Base-by-base conservation (phyloP, 2,888 invertebrate genomes). In the Ctenicera cuprea region DNA sequence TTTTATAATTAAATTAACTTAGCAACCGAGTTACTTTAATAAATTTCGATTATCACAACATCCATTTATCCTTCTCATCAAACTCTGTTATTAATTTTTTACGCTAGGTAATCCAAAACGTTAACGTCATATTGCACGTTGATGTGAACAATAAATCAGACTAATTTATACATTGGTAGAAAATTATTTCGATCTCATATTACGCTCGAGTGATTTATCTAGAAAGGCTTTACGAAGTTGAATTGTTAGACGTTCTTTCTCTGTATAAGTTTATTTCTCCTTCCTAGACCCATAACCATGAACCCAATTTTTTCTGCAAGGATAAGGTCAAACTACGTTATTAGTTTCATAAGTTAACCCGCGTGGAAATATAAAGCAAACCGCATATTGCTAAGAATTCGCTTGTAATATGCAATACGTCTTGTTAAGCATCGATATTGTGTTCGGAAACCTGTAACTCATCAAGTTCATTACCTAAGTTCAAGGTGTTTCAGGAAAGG, bases 381-480 rank as follows among this genome's bases (percentile, higher is more conserved):
- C 67, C 67, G 59, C 67, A 54, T 45, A 63, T 26, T 45, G 38
- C 30, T 18, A 63, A 63, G 63, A 48, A 64, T 67, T 67, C 54
- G 67, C 67, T 57, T 67, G 67, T 67, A 67, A 67, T 57, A 67
- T 67, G 67, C 67, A 67, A 67, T 67, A 67, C 54, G 26, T 67
- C 67, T 57, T 57, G 67, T 67, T 67, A 67, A 59, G 38, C 26
- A 67, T 67, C 69, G 69, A 69, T 69, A 69, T 69, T 69, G 62
- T 62, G 48, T 61, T 69, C 50, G 61, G 41, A 66, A 69, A 61
- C 69, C 61, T 45, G 61, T 69, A 69, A 62, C 69, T 69, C 69
- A 69, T 69, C 52, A 69, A 69, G 62, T 61, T 61, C 69, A 69
- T 69, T 69, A 62, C 61, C 54, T 45, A 67, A 67, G 67, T 67